Evolutionary conservation across 2,797 vertebrate species (phyloP).

Genomic region (Catharus ustulatus): DNA sequence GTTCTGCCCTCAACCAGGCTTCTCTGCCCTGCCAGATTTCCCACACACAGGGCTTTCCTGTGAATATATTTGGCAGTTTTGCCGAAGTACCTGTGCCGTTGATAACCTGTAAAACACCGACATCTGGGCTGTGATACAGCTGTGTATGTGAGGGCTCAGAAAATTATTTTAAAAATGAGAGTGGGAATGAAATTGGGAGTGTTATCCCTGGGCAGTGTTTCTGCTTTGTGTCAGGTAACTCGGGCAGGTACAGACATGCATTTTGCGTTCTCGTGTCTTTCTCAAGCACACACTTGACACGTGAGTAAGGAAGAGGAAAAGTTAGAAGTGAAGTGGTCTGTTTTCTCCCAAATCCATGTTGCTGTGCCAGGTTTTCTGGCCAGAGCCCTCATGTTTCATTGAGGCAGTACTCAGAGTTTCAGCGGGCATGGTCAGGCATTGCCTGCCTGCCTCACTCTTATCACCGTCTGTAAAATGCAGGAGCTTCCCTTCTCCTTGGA

Average conservation of each 20-base stretch:
- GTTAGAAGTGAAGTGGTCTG: not conserved
- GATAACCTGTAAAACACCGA: not conserved
- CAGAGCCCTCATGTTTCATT: not conserved
- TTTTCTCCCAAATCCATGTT: not conserved
- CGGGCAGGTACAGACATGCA: conserved; percentile 4
- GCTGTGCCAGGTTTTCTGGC: not conserved
- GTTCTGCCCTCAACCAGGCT: not conserved
- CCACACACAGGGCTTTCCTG: not conserved
- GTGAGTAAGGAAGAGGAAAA: not conserved
- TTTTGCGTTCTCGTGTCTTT: not conserved
- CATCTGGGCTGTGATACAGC: not conserved
- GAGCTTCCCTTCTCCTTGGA: not conserved
- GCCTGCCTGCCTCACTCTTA: not conserved
- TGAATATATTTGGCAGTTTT: not conserved
- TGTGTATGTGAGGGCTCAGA: not conserved
- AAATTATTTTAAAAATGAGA: not conserved
- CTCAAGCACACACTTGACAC: rapidly evolving
- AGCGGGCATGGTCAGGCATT: not conserved
- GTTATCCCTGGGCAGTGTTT: not conserved
- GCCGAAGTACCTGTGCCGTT: not conserved
- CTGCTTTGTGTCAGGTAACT: not conserved
- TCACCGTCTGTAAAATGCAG: not conserved
- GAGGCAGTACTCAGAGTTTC: not conserved
- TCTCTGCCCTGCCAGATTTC: not conserved
- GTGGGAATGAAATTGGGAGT: not conserved